Evolutionary conservation across 2,888 invertebrate genomes (phyloP).

Genomic region (Podotricha telesiphe): DNA sequence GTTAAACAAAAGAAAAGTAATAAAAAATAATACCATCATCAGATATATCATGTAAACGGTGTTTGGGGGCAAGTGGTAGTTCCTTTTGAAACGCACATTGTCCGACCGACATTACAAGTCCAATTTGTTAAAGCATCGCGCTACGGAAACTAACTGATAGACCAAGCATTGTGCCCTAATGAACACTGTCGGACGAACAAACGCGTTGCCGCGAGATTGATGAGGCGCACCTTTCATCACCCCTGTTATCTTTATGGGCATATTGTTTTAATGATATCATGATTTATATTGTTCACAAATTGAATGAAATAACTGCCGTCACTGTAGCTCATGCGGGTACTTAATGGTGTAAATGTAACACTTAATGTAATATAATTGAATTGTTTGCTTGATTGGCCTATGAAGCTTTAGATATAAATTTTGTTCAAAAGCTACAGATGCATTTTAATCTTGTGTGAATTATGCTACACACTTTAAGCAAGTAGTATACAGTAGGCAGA

Average conservation of each 20-base stretch:
- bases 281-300: slow-evolving; percentile 45
- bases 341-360: not conserved
- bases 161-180: slow-evolving; percentile 75
- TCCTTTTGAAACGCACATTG: slow-evolving; percentile 48
- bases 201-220: slow-evolving; percentile 68
- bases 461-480: too few species aligned
- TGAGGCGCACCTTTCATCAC: slow-evolving; percentile 66
- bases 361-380: not conserved
- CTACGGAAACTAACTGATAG: slow-evolving; percentile 73
- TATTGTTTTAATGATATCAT: slow-evolving; percentile 67
- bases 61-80: not conserved
- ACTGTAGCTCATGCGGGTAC: not conserved
- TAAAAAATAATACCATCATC: not conserved
- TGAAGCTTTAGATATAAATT: not conserved
- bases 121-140: slow-evolving; percentile 71
- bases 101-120: slow-evolving; percentile 64
- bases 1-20: not conserved
- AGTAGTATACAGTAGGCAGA: too few species aligned
- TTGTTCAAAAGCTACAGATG: too few species aligned
- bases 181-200: slow-evolving; percentile 76
- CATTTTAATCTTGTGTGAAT: too few species aligned
- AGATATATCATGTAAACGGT: slow-evolving; percentile 2
- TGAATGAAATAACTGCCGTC: slow-evolving; percentile 22
- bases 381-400: not conserved
- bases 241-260: slow-evolving; percentile 68